Percentiles rank a stretch among this genome's conserved stretches.
These are phyloP conservation scores for Oceanodroma leucorhoa DNA, from an alignment of 2,797 vertebrate species.

Conservation along the genomic window DNA sequence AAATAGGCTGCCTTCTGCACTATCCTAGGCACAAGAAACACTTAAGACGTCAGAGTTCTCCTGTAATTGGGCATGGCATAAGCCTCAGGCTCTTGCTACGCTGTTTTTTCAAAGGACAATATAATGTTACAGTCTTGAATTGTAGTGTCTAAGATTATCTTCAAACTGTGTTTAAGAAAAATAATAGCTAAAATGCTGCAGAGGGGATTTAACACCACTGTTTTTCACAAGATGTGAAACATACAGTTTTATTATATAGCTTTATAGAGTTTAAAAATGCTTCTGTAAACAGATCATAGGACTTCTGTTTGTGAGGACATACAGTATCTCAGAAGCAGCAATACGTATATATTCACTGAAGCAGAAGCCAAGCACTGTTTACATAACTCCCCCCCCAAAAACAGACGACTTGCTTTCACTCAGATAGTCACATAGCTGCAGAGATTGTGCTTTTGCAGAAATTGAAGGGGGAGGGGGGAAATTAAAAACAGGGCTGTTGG, in stretches of 20 bases:
- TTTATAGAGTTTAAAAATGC: not conserved
- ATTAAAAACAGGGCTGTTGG: not conserved
- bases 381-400: not conserved
- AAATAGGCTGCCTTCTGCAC: not conserved
- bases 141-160: not conserved
- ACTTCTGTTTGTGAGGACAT: not conserved
- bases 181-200: not conserved
- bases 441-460: not conserved
- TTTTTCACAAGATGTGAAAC: not conserved
- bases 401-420: not conserved
- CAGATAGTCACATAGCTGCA: not conserved
- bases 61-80: not conserved
- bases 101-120: not conserved
- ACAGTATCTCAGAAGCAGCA: not conserved
- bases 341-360: not conserved
- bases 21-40: not conserved
- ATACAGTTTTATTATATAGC: not conserved
- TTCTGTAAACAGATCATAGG: not conserved
- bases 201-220: not conserved
- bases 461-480: fast-evolving
- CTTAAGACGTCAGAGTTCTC: not conserved
- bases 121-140: not conserved
- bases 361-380: not conserved
- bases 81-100: not conserved
- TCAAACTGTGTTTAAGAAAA: not conserved